phyloP scores from a whole-genome alignment of 2,113 vertebrate species.

The Bambusicola thoracicus region DNA sequence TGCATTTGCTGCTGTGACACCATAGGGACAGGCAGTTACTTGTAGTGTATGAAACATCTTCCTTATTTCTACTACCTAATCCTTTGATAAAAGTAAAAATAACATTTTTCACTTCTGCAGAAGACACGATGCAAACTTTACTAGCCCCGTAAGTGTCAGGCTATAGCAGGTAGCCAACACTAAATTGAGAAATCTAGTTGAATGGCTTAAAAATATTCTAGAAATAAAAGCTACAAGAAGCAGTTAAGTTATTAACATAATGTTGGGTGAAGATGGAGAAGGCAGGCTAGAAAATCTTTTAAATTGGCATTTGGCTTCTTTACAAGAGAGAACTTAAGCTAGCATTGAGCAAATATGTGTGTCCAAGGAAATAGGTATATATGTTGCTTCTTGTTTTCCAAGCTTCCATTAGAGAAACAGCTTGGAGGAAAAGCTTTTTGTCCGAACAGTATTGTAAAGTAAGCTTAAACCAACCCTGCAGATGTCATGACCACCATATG shows the following conservation, averaged over 20 bases:
- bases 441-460: neutral
- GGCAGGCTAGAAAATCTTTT: neutral
- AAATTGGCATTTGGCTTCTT: no score
- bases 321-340: neutral
- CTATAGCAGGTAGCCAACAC: neutral
- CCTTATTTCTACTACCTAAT: neutral
- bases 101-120: neutral
- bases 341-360: neutral
- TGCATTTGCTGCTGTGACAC: neutral
- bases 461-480: neutral
- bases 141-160: neutral
- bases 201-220: neutral
- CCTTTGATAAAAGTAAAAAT: neutral
- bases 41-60: neutral
- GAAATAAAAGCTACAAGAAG: neutral
- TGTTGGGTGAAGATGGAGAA: neutral
- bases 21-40: neutral
- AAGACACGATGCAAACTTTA: neutral
- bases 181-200: neutral
- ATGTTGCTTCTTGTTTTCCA: neutral
- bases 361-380: neutral
- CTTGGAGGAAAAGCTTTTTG: neutral
- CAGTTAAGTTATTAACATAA: neutral
- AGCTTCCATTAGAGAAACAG: neutral
- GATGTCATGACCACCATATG: slow-evolving; percentile 24